A percentile compares a stretch with the other conserved stretches of the same genome.
Evolutionary conservation across 1,140 invertebrate species (phyloP).

Genomic region (Drosophila lacteicornis): DNA sequence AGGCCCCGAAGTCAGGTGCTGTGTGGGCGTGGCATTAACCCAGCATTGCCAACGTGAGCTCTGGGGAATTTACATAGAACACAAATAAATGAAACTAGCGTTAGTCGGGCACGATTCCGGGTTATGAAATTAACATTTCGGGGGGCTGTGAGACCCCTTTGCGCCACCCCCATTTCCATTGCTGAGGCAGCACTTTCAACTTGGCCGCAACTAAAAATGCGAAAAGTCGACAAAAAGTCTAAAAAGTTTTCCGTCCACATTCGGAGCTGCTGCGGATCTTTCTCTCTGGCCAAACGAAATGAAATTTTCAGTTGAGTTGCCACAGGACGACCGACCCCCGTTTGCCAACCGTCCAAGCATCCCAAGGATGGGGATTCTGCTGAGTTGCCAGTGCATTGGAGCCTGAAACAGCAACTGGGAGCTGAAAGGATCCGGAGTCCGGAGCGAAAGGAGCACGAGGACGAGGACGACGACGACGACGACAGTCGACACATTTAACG

Average conservation of each 20-base stretch:
- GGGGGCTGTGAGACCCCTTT: conserved; percentile 18
- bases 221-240: conserved; percentile 84
- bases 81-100: conserved; percentile 82
- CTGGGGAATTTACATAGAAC: conserved; percentile 76
- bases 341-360: conserved; percentile 1
- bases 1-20: conserved; percentile 21
- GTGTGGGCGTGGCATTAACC: conserved; percentile 16
- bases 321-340: conserved; percentile 37
- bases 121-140: conserved; percentile 83
- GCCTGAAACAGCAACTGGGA: conserved; percentile 58
- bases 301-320: conserved; percentile 83
- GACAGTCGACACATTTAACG: conserved; percentile 82
- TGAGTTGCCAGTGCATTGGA: conserved; percentile 67
- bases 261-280: conserved; percentile 37
- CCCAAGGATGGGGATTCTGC: conserved; percentile 48
- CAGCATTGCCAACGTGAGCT: conserved; percentile 50
- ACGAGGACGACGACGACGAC: conserved; percentile 34
- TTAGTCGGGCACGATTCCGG: conserved; percentile 73
- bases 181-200: conserved; percentile 78
- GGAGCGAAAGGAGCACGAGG: conserved; percentile 14
- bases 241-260: conserved; percentile 73
- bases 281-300: conserved; percentile 66
- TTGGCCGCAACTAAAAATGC: conserved; percentile 78
- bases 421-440: conserved; percentile 19
- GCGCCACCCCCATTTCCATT: conserved; percentile 12